Percentiles rank a stretch among this genome's conserved stretches.
These are phyloP conservation scores for Temnothorax unifasciatus DNA, from an alignment of 2,888 invertebrate species.

Conservation along the genomic window DNA sequence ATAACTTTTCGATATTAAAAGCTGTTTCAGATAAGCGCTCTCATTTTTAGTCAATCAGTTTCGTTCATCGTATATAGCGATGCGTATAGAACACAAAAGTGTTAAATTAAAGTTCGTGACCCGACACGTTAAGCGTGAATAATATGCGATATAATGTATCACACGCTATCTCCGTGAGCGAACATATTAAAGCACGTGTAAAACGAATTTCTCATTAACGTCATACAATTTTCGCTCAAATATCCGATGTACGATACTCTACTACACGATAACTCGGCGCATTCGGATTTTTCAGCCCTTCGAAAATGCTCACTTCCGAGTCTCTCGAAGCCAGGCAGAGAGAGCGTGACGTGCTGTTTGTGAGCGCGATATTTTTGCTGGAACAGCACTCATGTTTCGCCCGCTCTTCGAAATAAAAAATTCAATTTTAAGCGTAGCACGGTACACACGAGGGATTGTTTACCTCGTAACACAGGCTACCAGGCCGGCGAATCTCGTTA, in stretches of 20 bases:
- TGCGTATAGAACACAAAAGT: slow-evolving; percentile 29
- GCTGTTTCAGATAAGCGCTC: not conserved
- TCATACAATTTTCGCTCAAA: slow-evolving; percentile 48
- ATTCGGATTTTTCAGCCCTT: slow-evolving; percentile 27
- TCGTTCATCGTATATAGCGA: slow-evolving; percentile 3
- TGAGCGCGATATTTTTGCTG: slow-evolving; percentile 36
- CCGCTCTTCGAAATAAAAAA: slow-evolving; percentile 50
- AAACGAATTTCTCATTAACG: slow-evolving; percentile 58
- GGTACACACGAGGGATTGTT: slow-evolving; percentile 61
- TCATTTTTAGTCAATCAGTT: slow-evolving; percentile 14
- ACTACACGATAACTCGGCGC: not conserved
- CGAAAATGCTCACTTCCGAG: slow-evolving; percentile 12
- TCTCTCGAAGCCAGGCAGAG: slow-evolving; percentile 16
- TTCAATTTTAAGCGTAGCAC: slow-evolving; percentile 55
- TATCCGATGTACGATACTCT: slow-evolving; percentile 32
- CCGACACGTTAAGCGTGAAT: slow-evolving; percentile 37
- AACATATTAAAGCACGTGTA: slow-evolving; percentile 20
- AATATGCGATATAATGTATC: slow-evolving; percentile 32
- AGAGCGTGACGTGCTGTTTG: slow-evolving; percentile 35
- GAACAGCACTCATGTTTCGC: slow-evolving; percentile 37
- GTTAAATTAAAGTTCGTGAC: slow-evolving; percentile 50
- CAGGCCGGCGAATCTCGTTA: slow-evolving; percentile 69
- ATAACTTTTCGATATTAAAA: slow-evolving; percentile 22
- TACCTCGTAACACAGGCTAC: slow-evolving; percentile 41
- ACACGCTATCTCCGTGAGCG: slow-evolving; percentile 22